Evolutionary conservation across 2,888 invertebrate genomes (phyloP), one percentile per base, ranked within the genome.

Genomic region (Itoplectis maculator): DNA sequence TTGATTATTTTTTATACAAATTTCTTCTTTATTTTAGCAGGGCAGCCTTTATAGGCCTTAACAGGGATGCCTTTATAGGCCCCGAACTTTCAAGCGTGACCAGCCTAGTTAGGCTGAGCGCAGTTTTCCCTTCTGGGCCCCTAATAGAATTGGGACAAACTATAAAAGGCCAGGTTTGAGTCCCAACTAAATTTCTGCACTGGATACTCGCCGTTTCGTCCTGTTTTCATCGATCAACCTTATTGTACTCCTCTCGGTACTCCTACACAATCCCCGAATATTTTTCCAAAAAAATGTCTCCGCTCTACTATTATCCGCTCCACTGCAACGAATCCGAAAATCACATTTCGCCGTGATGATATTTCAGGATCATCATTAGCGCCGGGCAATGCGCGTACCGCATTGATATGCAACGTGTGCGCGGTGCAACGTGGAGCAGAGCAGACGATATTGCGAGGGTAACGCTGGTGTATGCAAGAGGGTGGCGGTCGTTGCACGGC

Each of bases 331-430:
- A 49, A 18, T 6, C 18, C 2, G 8, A 20, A 1, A 54, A 54
- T 54, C 3, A 5, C 13, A 13, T 11, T 13, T 23, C 9, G 29
- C 9, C 11, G 0, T 11, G 9, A 29, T 13, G 29, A 56, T 29
- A 56, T 56, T 29, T 29, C 54, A 13, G 11, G 20, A 56, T 56
- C 29, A 56, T 56, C 23, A 29, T 56, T 29, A 56, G 54, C 54
- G 29, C 20, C 2, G 15, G n/a, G 7, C 3, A n/a, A 47, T 11
- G 2, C 20, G 51, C 68, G 15, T 29, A 29, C n/a, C n/a, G n/a
- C 29, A 29, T 45, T 54, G 45, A 66, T 51, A 42, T 56, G 70
- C 70, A 78, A 72, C 47, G n/a, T n/a, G n/a, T n/a, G n/a, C n/a
- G 65, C 29, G 65, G n/a, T 65, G 74, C 65, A 56, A 18, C 42